These are phyloP conservation scores for Reticulitermes speratus DNA, from an alignment of 1,140 invertebrate species.

Conservation along the genomic window DNA sequence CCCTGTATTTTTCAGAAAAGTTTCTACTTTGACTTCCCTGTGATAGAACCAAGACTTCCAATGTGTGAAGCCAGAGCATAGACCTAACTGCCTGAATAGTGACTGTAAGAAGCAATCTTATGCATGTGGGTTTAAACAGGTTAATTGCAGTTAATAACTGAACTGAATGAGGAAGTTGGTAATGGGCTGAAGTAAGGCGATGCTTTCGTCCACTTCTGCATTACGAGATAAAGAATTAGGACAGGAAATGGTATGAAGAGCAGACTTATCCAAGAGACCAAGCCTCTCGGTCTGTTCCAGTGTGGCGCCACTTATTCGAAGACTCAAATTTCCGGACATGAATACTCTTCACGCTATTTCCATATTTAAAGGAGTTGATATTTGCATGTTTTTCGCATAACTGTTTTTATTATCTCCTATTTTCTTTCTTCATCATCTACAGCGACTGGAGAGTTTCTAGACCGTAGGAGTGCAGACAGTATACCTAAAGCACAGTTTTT, in stretches of 20 bases:
- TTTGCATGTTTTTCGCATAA: constrained; percentile 20
- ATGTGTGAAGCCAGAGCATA: no score
- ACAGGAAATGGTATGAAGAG: background rate
- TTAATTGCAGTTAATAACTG: constrained; percentile 1
- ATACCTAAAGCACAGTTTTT: no score
- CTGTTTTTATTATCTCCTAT: background rate
- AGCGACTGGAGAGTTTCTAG: background rate
- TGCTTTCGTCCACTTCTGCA: background rate
- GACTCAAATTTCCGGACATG: constrained; percentile 5
- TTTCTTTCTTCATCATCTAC: background rate
- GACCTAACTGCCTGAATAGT: no score
- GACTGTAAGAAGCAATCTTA: background rate
- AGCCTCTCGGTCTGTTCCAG: background rate
- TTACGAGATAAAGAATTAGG: constrained; percentile 5
- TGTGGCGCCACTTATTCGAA: background rate
- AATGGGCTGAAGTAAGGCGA: background rate
- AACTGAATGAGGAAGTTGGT: background rate
- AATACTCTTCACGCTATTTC: background rate
- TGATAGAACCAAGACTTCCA: no score
- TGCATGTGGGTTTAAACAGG: background rate
- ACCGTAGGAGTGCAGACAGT: no score
- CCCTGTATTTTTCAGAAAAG: no score
- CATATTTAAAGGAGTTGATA: background rate
- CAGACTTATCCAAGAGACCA: background rate
- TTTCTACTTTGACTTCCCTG: no score